A percentile compares a stretch with the other conserved stretches of the same genome.
These are phyloP conservation scores for Oreortyx pictus DNA, from an alignment of 2,797 vertebrate species.

Conservation along the genomic window DNA sequence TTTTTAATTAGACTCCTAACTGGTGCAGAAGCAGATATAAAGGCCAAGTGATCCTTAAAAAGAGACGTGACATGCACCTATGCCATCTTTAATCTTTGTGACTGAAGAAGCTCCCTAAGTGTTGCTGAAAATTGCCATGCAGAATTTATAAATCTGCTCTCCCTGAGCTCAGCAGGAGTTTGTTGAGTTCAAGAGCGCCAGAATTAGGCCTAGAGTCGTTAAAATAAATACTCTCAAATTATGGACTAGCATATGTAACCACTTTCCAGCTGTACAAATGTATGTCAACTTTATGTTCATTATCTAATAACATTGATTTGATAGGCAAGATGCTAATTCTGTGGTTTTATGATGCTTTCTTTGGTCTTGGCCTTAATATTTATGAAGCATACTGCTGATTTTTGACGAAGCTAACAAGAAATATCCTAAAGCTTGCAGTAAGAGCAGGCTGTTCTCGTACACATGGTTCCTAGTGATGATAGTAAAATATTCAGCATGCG, in stretches of 20 bases:
- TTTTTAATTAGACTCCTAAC: neutral
- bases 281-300: slow-evolving; percentile 25
- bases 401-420: slow-evolving; percentile 64
- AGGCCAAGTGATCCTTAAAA: slow-evolving; percentile 24
- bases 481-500: slow-evolving; percentile 45
- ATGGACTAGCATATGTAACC: neutral
- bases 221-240: slow-evolving; percentile 43
- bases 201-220: slow-evolving; percentile 9
- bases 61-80: neutral
- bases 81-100: slow-evolving; percentile 25
- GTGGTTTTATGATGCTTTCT: slow-evolving; percentile 11
- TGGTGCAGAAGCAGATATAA: neutral
- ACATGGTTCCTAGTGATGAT: neutral
- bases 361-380: slow-evolving; percentile 43
- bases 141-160: slow-evolving; percentile 20
- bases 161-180: neutral
- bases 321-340: slow-evolving; percentile 34
- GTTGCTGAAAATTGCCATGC: slow-evolving; percentile 8
- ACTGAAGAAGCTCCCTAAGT: neutral
- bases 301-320: slow-evolving; percentile 46
- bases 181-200: neutral
- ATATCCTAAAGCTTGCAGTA: slow-evolving; percentile 4
- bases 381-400: slow-evolving; percentile 27
- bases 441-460: slow-evolving; percentile 17
- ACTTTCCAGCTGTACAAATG: neutral